Percentiles rank a stretch among this genome's conserved stretches.
Evolutionary conservation across 2,113 vertebrate genomes (phyloP).

Genomic region (Dunckerocampus dactyliophorus): DNA sequence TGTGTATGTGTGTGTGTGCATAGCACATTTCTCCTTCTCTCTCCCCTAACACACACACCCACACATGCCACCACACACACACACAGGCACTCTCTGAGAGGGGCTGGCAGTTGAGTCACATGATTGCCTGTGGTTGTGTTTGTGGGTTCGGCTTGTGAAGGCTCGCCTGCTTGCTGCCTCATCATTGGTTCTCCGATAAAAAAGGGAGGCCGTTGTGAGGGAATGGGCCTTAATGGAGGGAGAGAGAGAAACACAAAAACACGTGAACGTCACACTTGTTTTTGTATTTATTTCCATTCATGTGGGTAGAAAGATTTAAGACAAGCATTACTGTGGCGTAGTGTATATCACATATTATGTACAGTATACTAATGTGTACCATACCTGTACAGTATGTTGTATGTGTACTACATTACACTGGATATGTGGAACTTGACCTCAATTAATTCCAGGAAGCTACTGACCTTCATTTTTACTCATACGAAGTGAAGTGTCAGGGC

Average conservation of each 20-base stretch:
- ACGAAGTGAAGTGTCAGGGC: too few species aligned
- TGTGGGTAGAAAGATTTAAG: not conserved
- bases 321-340: too few species aligned
- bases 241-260: slow-evolving; percentile 2
- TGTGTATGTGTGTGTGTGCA: slow-evolving; percentile 53
- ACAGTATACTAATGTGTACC: too few species aligned
- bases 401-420: too few species aligned
- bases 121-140: slow-evolving; percentile 58
- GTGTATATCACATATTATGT: too few species aligned
- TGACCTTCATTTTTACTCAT: too few species aligned
- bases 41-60: slow-evolving; percentile 20
- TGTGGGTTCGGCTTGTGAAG: slow-evolving; percentile 77
- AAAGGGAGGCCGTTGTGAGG: slow-evolving; percentile 48
- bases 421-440: too few species aligned
- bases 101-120: slow-evolving; percentile 59
- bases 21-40: slow-evolving; percentile 24
- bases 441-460: too few species aligned
- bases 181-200: slow-evolving; percentile 73
- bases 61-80: slow-evolving; percentile 2
- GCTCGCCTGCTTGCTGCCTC: slow-evolving; percentile 78
- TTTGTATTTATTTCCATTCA: not conserved
- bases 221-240: slow-evolving; percentile 59
- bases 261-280: slow-evolving; percentile 1
- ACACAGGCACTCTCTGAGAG: slow-evolving; percentile 21
- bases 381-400: too few species aligned